Evolutionary conservation across 2,113 vertebrate genomes (phyloP), one percentile per base, ranked within the genome.

Genomic region (Erythrolamprus reginae): DNA sequence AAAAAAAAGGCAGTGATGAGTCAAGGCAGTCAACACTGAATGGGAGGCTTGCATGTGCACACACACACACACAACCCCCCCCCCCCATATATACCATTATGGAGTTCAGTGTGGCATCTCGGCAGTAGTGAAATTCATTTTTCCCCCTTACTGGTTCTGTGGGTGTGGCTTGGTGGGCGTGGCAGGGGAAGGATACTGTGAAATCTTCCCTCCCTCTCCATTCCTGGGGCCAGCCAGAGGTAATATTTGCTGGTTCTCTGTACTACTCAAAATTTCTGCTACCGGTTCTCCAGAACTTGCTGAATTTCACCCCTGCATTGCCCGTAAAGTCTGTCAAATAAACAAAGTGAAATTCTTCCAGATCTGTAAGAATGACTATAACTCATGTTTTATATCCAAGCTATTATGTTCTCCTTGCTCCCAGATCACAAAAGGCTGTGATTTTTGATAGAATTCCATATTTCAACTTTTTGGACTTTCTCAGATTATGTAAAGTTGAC

Each of bases 391-490:
- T 38, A 70, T 77, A 88, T 89, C 94, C 94, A 88, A 95, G n/a
- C 93, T 90, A 93, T 82, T 84, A 89, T 93, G 48, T 93, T 82
- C 93, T 90, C 92, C 88, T 55, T 5, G 53, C 84, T 91, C 90
- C 90, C 88, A 52, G 92, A 65, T 93, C 91, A 93, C 93, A 95
- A 93, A 95, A 93, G 85, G 89, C 53, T 89, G 65, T 89, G 70
- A 65, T 94, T 93, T 92, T 93, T 93, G 94, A 95, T 89, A 93
- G n/a, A 45, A 82, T 94, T 95, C 95, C 95, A 94, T 38, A 38
- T 77, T 77, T 38, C 61, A 70, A 33, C 5, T 70, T 70, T 70
- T 70, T 33, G 38, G 65, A 38, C 17, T 77, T 77, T 77, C 33
- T 77, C 65, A 77, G 33, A 38, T 77, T 77, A 38, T 38, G 65